Evolutionary conservation across 2,888 invertebrate species (phyloP).

Genomic region (Drosophila seclusa): DNA sequence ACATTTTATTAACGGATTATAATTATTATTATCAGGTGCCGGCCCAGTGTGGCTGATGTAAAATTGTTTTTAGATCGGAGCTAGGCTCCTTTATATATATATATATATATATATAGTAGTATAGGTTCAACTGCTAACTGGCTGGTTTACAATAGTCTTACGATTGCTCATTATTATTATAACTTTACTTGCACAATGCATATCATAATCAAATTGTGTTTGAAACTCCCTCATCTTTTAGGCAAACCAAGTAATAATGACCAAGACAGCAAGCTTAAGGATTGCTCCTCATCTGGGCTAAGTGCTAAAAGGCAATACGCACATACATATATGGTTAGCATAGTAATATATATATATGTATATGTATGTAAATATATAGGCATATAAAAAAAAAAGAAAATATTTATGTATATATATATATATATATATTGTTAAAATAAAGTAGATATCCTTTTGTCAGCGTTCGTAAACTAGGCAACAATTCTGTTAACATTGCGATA

Average conservation of each 20-base stretch:
- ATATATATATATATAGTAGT: conserved; percentile 4
- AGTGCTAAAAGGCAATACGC: conserved; percentile 24
- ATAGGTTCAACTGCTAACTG: conserved; percentile 45
- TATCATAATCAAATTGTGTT: conserved; percentile 21
- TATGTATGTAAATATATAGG: conserved; percentile 9
- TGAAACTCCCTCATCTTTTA: conserved; percentile 11
- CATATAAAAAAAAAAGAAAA: conserved; percentile 7
- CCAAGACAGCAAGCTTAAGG: conserved; percentile 20
- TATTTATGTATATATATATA: conserved; percentile 1
- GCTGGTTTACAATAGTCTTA: conserved; percentile 54
- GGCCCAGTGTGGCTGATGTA: conserved; percentile 17
- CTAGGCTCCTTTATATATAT: conserved; percentile 39
- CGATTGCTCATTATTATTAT: conserved; percentile 1
- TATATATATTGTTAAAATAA: conserved; percentile 40
- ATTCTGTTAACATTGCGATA: conserved; percentile 52
- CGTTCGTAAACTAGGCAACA: conserved; percentile 46
- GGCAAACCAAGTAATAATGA: conserved; percentile 8
- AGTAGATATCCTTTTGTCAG: conserved; percentile 44
- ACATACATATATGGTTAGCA: conserved; percentile 14
- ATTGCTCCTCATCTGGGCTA: conserved; percentile 9
- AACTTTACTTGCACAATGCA: conserved; percentile 4
- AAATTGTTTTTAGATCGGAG: conserved; percentile 30
- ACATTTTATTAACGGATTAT: conserved; percentile 23
- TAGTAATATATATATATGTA: conserved; percentile 6
- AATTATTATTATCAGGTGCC: conserved; percentile 18